phyloP scores from a whole-genome alignment of 2,113 vertebrate species.

The Chitala chitala region DNA sequence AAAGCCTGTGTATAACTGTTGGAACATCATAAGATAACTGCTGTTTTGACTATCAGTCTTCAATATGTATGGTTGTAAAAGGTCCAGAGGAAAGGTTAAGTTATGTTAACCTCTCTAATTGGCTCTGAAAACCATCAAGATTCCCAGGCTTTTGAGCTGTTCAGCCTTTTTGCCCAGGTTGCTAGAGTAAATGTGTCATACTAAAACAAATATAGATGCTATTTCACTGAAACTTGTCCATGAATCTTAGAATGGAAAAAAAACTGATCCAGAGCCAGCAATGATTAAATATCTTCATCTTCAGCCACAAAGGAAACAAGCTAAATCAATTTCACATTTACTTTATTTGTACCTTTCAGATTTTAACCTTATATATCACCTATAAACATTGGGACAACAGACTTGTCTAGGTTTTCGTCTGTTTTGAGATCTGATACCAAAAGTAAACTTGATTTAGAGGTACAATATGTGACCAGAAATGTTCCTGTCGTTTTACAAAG shows the following conservation, averaged over 20 bases:
- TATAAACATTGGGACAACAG: constrained; percentile 25
- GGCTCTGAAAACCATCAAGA: constrained; percentile 3
- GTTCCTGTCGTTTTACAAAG: background rate
- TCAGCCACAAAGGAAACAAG: constrained; percentile 21
- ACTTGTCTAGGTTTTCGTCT: constrained; percentile 28
- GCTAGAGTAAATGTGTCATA: constrained; percentile 5
- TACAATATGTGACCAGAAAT: constrained; percentile 25
- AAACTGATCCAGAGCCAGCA: too few relatives aligned
- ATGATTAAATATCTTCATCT: constrained; percentile 32
- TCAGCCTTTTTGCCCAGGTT: constrained; percentile 22
- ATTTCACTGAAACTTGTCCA: background rate
- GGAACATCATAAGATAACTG: background rate
- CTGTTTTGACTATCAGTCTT: background rate
- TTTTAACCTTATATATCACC: constrained; percentile 33
- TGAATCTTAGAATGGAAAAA: constrained; percentile 14
- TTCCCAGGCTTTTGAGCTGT: background rate
- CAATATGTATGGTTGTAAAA: background rate
- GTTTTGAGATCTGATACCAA: constrained; percentile 32
- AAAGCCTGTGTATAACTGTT: constrained; percentile 32
- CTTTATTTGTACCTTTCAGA: constrained; percentile 10
- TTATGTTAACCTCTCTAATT: constrained; percentile 11
- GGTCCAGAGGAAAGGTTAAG: background rate
- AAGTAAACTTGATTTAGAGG: constrained; percentile 26
- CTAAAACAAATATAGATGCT: background rate
- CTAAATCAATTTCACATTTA: constrained; percentile 31